Evolutionary conservation across 1,140 invertebrate genomes (phyloP).

Genomic region (Trichoplusia ni): DNA sequence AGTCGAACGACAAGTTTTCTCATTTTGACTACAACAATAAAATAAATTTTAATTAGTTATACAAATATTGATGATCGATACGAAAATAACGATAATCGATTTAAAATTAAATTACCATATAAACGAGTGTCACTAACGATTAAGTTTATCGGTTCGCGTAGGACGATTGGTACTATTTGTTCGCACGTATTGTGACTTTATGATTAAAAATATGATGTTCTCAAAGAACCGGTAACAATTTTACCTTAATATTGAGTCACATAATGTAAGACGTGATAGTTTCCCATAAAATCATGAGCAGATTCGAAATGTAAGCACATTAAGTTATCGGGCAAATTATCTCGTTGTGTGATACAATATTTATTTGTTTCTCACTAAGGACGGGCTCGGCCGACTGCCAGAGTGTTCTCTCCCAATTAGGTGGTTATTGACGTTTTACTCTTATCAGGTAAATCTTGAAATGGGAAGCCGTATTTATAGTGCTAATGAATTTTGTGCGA

Average conservation of each 20-base stretch:
- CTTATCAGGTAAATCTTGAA: conserved; percentile 74
- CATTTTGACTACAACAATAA: conserved; percentile 6
- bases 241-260: conserved; percentile 56
- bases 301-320: conserved; percentile 80
- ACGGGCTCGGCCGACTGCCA: conserved; percentile 58
- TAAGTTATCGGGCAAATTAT: conserved; percentile 79
- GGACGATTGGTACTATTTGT: conserved; percentile 17
- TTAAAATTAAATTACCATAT: conserved; percentile 20
- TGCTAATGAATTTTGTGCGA: conserved; percentile 23
- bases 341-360: conserved; percentile 76
- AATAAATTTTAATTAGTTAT: conserved; percentile 28
- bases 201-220: background rate
- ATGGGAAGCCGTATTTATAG: conserved; percentile 64
- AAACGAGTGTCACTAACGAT: conserved; percentile 22
- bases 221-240: background rate
- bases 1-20: conserved; percentile 1
- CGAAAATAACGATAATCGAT: conserved; percentile 21
- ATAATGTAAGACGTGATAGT: conserved; percentile 50
- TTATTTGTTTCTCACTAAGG: conserved; percentile 78
- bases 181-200: conserved; percentile 12
- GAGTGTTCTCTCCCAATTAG: conserved; percentile 80
- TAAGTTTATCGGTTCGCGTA: conserved; percentile 17
- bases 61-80: conserved; percentile 5
- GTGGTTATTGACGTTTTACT: conserved; percentile 81
- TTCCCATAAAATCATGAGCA: conserved; percentile 80